Base-by-base conservation (phyloP, 2,888 invertebrate genomes). In the Teleiodes luculella region DNA sequence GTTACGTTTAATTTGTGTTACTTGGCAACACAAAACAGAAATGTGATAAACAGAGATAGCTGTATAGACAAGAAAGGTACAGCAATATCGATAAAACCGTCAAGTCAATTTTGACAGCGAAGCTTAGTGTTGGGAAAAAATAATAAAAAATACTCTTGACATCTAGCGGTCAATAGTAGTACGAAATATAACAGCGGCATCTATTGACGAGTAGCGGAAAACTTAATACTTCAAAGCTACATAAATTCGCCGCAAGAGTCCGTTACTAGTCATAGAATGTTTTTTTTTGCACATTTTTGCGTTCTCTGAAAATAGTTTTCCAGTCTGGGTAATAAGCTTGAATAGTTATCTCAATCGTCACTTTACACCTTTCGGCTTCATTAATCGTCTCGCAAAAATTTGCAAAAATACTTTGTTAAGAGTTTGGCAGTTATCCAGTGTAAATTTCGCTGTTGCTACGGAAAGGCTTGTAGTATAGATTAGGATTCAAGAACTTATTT, bases 71-170 rank as follows among this genome's bases (percentile, higher is more conserved):
- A 43, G 7, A 43, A 24, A n/a, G 43, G 24, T n/a, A 43, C 10
- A 43, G 43, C 43, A 18, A 13, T 43, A 43, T 43, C 43, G 43
- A 43, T 24, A 52, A 31, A 31, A 31, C 31, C 46, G 46, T 46
- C 46, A 46, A 46, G 31, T 16, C 6, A n/a, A n/a, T 24, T 28
- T 43, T 43, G 43, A 43, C 43, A 43, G 43, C 20, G 18, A 2
- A 43, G 10, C 4, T 2, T 1, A 43, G 24, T 43, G 43, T 43
- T 43, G 28, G 24, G n/a, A 43, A 20, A 11, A n/a, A 24, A 3
- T 8, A 41, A 41, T 18, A 41, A 28, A 43, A 20, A 4, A 2
- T 41, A 18, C 7, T 41, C 10, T n/a, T 24, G 41, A 4, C 41
- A 20, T 20, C 18, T 20, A 41, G 41, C 7, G 20, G 7, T 14